phyloP scores from a whole-genome alignment of 2,797 vertebrate species.

The Silurus lanzhouensis region DNA sequence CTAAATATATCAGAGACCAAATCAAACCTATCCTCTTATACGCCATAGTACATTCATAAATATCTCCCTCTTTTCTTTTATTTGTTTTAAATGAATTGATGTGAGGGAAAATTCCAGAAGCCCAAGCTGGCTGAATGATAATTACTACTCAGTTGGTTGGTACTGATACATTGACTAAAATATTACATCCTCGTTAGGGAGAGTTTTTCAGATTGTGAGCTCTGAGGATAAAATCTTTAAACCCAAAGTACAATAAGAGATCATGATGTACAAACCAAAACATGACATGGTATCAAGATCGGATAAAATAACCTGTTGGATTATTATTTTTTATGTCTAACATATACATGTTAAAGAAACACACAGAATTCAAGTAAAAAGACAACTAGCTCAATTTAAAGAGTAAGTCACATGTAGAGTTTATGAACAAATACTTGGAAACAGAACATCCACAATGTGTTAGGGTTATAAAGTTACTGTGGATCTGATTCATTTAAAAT shows the following conservation, averaged over 20 bases:
- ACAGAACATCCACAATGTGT: conserved; percentile 17
- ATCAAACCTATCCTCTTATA: conserved; percentile 14
- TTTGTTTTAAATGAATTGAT: not conserved
- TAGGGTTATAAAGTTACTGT: conserved; percentile 8
- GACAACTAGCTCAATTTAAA: conserved; percentile 66
- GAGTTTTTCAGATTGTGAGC: not conserved
- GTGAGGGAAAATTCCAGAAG: conserved; percentile 17
- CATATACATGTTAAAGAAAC: conserved; percentile 72
- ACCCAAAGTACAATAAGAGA: conserved; percentile 61
- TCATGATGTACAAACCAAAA: conserved; percentile 68
- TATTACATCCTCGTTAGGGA: conserved; percentile 2
- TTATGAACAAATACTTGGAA: conserved; percentile 4
- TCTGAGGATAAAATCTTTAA: not conserved
- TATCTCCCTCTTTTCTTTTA: not conserved
- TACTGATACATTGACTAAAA: conserved; percentile 2
- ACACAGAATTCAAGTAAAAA: conserved; percentile 67
- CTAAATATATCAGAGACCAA: conserved; percentile 71
- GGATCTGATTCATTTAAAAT: not conserved
- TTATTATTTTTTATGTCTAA: conserved; percentile 24
- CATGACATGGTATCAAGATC: conserved; percentile 2
- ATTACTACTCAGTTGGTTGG: not conserved
- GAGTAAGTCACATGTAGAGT: conserved; percentile 59
- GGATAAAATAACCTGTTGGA: conserved; percentile 9
- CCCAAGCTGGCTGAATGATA: conserved; percentile 3
- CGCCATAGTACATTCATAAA: not conserved